phyloP scores from a whole-genome alignment of 1,140 invertebrate species.

The Saccostrea echinata region DNA sequence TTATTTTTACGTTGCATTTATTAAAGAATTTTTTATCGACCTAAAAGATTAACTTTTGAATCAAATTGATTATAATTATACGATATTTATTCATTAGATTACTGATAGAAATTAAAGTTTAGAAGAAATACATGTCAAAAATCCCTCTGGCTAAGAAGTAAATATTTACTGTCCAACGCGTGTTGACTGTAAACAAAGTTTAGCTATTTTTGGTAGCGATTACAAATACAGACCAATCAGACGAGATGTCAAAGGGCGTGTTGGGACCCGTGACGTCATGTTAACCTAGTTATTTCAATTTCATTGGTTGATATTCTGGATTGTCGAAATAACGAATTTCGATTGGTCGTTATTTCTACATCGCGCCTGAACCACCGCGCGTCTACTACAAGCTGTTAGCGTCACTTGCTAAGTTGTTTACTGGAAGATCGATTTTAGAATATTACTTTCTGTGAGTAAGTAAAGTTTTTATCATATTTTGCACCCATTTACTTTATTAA shows the following conservation, averaged over 20 bases:
- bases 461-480: not conserved
- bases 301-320: conserved; percentile 42
- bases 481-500: not conserved
- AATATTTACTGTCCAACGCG: conserved; percentile 15
- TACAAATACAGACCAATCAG: conserved; percentile 31
- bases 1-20: no score
- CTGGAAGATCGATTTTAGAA: conserved; percentile 38
- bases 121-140: no score
- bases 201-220: conserved; percentile 50
- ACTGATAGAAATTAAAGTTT: no score
- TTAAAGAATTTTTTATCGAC: no score
- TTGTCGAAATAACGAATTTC: not conserved
- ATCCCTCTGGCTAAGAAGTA: not conserved
- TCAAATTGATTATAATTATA: no score
- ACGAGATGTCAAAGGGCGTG: conserved; percentile 46
- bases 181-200: conserved; percentile 39
- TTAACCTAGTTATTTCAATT: not conserved
- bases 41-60: no score
- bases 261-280: conserved; percentile 27
- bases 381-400: conserved; percentile 45
- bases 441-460: not conserved
- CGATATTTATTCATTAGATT: not conserved
- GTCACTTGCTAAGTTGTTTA: conserved; percentile 47
- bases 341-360: conserved; percentile 4
- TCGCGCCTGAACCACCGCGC: conserved; percentile 40